Conservation (phyloP, 2,797 vertebrate species). For the Tapera naevia region DNA sequence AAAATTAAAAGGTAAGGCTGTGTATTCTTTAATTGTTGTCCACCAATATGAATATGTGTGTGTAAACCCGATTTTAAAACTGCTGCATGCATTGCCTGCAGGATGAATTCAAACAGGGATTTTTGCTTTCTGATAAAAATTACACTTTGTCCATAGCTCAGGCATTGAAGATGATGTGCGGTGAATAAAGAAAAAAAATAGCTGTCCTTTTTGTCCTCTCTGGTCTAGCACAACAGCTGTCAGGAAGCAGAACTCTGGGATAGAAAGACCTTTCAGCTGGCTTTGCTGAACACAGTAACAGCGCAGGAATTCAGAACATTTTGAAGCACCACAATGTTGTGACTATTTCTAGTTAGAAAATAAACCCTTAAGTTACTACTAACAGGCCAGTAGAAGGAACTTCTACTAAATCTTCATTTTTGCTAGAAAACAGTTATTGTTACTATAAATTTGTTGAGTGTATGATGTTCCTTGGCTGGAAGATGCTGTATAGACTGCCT, state of each 20-base stretch:
- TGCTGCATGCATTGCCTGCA: background rate
- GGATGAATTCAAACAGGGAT: background rate
- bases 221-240: background rate
- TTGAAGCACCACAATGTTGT: background rate
- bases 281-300: background rate
- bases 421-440: background rate
- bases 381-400: background rate
- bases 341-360: background rate
- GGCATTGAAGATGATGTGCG: background rate
- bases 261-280: background rate
- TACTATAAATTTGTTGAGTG: background rate
- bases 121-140: background rate
- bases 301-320: background rate
- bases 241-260: background rate
- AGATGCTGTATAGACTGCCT: background rate
- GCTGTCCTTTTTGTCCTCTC: rapidly evolving
- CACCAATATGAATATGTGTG: rapidly evolving
- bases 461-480: background rate
- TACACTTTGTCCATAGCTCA: background rate
- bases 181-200: background rate
- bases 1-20: background rate
- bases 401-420: background rate
- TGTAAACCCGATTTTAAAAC: background rate
- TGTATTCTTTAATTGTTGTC: background rate
- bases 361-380: rapidly evolving